A percentile compares a stretch with the other conserved stretches of the same genome.
Evolutionary conservation across 2,888 invertebrate species (phyloP).

Genomic region (Melieria crassipennis): DNA sequence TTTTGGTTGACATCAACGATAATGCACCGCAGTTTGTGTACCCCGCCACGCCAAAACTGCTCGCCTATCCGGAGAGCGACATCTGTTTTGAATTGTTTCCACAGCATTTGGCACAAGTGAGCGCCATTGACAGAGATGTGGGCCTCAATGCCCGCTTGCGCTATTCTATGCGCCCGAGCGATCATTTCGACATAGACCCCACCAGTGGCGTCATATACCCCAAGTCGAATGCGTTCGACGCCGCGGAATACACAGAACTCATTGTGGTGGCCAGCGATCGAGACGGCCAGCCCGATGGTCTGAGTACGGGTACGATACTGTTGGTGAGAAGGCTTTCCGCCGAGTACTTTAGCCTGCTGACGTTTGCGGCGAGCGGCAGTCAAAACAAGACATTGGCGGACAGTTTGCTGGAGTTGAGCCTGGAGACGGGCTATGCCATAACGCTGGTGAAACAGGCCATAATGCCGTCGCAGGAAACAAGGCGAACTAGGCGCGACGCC

Average conservation of each 20-base stretch:
- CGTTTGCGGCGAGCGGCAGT: constrained; percentile 32
- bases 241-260: constrained; percentile 40
- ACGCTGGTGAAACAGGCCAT: constrained; percentile 37
- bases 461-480: constrained; percentile 22
- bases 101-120: constrained; percentile 46
- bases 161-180: constrained; percentile 45
- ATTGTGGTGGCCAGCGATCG: constrained; percentile 49
- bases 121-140: constrained; percentile 48
- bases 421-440: constrained; percentile 35
- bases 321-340: constrained; percentile 42
- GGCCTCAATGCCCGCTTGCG: constrained; percentile 49
- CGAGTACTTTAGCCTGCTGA: constrained; percentile 45
- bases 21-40: constrained; percentile 50
- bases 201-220: constrained; percentile 50
- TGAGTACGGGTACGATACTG: constrained; percentile 39
- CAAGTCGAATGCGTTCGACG: constrained; percentile 37
- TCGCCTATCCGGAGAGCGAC: constrained; percentile 50
- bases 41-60: constrained; percentile 35
- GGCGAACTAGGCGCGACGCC: background rate
- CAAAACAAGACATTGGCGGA: constrained; percentile 25
- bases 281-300: constrained; percentile 45
- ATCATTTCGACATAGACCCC: constrained; percentile 49
- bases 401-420: constrained; percentile 35
- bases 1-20: constrained; percentile 54
- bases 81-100: constrained; percentile 45